Evolutionary conservation across 2,888 invertebrate species (phyloP).

Genomic region (Synanthedon andrenaeformis): DNA sequence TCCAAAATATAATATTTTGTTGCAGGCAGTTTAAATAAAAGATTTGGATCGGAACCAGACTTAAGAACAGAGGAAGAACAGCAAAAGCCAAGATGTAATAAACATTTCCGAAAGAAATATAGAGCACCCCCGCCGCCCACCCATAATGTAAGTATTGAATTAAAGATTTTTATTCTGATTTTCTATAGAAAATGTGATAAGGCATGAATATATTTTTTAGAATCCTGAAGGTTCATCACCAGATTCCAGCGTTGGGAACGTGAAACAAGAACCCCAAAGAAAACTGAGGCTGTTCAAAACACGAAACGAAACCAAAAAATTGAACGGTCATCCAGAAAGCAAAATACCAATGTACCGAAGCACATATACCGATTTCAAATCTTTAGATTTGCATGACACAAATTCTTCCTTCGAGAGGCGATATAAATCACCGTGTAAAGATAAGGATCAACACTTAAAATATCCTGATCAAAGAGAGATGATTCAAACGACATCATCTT

Average conservation of each 20-base stretch:
- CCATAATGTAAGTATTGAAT: slow-evolving; percentile 38
- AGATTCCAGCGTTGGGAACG: slow-evolving; percentile 68
- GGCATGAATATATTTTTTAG: slow-evolving; percentile 16
- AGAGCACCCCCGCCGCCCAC: slow-evolving; percentile 77
- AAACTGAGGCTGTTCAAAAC: slow-evolving; percentile 80
- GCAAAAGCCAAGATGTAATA: slow-evolving; percentile 40
- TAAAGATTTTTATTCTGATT: no score
- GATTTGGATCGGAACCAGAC: slow-evolving; percentile 83
- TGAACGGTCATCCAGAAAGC: slow-evolving; percentile 40
- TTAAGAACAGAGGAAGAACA: slow-evolving; percentile 61
- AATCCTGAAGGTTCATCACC: slow-evolving; percentile 69
- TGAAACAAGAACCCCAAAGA: slow-evolving; percentile 60
- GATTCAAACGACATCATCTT: slow-evolving; percentile 47
- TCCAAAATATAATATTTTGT: slow-evolving; percentile 5
- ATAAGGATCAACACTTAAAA: slow-evolving; percentile 53
- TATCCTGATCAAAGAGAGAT: slow-evolving; percentile 55
- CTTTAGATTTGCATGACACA: slow-evolving; percentile 42
- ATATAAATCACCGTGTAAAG: slow-evolving; percentile 55
- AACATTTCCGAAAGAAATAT: slow-evolving; percentile 80
- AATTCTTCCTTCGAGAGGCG: slow-evolving; percentile 46
- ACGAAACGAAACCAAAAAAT: slow-evolving; percentile 77
- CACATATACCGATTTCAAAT: slow-evolving; percentile 48
- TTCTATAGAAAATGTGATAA: no score
- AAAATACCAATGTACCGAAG: slow-evolving; percentile 36
- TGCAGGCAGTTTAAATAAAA: slow-evolving; percentile 56